These are phyloP conservation scores for Sminthurides aquaticus DNA, from an alignment of 2,888 invertebrate species.

Conservation along the genomic window DNA sequence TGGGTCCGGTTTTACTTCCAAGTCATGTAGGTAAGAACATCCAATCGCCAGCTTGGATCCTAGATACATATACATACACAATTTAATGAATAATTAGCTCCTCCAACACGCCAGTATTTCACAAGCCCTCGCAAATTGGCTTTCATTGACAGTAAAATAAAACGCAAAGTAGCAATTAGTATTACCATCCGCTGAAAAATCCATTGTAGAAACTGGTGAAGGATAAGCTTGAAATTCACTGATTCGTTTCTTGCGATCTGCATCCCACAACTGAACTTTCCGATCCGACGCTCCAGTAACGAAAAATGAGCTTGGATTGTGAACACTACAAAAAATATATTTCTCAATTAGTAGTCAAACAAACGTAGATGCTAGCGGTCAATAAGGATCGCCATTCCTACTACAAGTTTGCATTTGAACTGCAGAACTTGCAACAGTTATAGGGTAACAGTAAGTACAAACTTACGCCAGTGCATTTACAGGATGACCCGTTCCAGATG, in stretches of 20 bases:
- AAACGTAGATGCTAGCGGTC: background rate
- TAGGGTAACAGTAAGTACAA: too few species aligned
- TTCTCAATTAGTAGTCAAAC: background rate
- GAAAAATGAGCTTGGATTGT: constrained; percentile 18
- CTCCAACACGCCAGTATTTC: background rate
- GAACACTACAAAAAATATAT: constrained; percentile 7
- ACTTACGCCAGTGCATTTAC: constrained; percentile 78
- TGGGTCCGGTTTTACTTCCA: constrained; percentile 11
- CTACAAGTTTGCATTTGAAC: too few species aligned
- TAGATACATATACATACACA: constrained; percentile 6
- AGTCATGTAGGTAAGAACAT: constrained; percentile 27
- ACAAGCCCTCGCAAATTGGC: background rate
- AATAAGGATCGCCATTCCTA: too few species aligned
- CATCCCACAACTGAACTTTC: constrained; percentile 30
- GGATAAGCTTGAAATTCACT: constrained; percentile 17
- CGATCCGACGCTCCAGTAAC: constrained; percentile 32
- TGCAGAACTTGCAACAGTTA: too few species aligned
- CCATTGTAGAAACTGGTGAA: constrained; percentile 26
- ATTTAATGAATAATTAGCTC: too few species aligned
- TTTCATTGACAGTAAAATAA: background rate
- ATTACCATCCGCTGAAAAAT: constrained; percentile 20
- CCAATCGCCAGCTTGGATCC: constrained; percentile 25
- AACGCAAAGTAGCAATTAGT: background rate
- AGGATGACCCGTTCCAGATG: constrained; percentile 85
- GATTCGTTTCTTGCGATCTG: constrained; percentile 18